Percentiles rank a stretch among this genome's conserved stretches.
phyloP scores from a whole-genome alignment of 2,113 vertebrate genomes.

The Microtus richardsoni region DNA sequence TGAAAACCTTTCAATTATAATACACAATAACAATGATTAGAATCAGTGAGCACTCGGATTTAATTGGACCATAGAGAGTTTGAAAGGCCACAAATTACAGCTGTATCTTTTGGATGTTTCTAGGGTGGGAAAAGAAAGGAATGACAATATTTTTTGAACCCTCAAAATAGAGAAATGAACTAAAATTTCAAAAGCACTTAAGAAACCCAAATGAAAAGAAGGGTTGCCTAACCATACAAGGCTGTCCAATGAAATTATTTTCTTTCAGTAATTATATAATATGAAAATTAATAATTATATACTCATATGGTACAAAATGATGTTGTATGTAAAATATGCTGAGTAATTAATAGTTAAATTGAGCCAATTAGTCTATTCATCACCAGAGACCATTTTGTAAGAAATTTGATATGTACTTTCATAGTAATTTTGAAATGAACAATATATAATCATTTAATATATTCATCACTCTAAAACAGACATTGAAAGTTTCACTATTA shows the following conservation, averaged over 20 bases:
- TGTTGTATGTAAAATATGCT: not conserved
- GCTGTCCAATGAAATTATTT: not conserved
- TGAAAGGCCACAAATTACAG: constrained; percentile 53
- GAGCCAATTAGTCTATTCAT: not conserved
- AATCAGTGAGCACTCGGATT: constrained; percentile 17
- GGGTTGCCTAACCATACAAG: not conserved
- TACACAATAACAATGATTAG: constrained; percentile 55
- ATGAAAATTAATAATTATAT: not conserved
- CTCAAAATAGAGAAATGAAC: not conserved
- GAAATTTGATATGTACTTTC: not conserved
- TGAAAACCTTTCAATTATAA: constrained; percentile 23
- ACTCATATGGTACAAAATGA: not conserved
- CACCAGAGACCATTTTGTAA: not conserved
- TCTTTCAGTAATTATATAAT: not conserved
- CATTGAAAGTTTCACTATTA: no score
- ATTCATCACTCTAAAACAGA: not conserved
- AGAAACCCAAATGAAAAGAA: constrained; percentile 16
- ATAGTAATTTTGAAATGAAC: not conserved
- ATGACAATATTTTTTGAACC: not conserved
- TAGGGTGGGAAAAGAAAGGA: not conserved
- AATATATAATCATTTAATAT: not conserved
- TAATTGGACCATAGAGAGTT: constrained; percentile 26
- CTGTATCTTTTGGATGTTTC: constrained; percentile 14
- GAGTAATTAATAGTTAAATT: not conserved
- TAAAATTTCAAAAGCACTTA: constrained; percentile 21